Evolutionary conservation across 2,113 vertebrate species (phyloP).

Genomic region (Dipodomys spectabilis): DNA sequence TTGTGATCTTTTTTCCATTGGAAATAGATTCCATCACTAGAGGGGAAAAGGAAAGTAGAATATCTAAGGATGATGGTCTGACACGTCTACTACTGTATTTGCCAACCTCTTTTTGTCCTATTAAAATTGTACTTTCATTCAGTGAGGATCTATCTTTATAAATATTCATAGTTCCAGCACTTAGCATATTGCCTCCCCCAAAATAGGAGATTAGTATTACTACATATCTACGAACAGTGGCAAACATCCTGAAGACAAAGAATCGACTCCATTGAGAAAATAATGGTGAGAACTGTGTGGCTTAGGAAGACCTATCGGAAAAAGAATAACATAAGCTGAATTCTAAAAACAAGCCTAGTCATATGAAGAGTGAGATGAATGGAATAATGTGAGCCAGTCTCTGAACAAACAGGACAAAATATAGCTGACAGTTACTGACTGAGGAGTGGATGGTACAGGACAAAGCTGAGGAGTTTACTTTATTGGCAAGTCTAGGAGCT

Average conservation of each 20-base stretch:
- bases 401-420: not conserved
- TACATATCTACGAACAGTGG: not conserved
- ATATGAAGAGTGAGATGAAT: not conserved
- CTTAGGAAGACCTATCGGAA: not conserved
- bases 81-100: not conserved
- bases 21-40: not conserved
- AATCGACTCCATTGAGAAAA: not conserved
- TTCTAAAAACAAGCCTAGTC: not conserved
- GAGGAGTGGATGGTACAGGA: not conserved
- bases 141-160: not conserved
- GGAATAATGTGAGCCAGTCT: not conserved
- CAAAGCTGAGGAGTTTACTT: not conserved
- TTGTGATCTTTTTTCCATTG: not conserved
- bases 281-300: not conserved
- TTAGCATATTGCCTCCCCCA: conserved; percentile 6
- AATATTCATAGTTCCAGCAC: not conserved
- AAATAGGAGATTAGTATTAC: not conserved
- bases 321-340: not conserved
- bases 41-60: not conserved
- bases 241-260: not conserved
- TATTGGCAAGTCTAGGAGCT: not conserved
- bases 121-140: not conserved
- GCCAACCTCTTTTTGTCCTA: conserved; percentile 36
- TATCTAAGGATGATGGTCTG: not conserved
- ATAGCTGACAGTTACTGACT: not conserved